Evolutionary conservation across 2,888 invertebrate species (phyloP).

Genomic region (Eilema depressum): DNA sequence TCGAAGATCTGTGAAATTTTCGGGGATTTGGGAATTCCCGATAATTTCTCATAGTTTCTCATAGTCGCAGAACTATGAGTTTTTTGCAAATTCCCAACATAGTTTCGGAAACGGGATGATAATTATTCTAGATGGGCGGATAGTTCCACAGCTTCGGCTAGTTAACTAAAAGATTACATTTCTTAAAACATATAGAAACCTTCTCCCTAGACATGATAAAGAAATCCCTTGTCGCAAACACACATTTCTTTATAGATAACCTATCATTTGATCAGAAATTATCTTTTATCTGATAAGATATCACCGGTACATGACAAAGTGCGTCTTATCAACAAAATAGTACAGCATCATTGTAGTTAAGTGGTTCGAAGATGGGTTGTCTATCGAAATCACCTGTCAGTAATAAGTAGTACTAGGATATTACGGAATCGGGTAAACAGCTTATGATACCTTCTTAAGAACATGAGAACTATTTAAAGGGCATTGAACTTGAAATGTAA

Average conservation of each 20-base stretch:
- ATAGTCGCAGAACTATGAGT: too few species aligned
- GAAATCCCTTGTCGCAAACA: neutral
- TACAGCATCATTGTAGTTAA: conserved; percentile 8
- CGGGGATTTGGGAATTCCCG: too few species aligned
- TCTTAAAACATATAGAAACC: too few species aligned
- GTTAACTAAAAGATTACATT: too few species aligned
- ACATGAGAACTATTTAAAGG: neutral
- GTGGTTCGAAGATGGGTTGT: conserved; percentile 2
- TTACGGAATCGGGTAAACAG: neutral
- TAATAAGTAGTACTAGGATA: neutral
- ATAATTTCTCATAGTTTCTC: too few species aligned
- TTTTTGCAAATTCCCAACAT: too few species aligned
- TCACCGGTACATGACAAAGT: conserved; percentile 1
- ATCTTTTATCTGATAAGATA: conserved; percentile 2
- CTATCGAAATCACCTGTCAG: neutral
- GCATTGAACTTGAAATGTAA: neutral
- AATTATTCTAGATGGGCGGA: too few species aligned
- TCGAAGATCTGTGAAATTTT: too few species aligned
- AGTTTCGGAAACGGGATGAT: too few species aligned
- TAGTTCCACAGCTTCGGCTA: too few species aligned
- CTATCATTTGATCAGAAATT: neutral
- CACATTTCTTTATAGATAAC: neutral
- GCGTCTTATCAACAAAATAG: neutral
- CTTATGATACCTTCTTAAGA: neutral
- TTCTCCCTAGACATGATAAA: neutral